Evolutionary conservation across 2,797 vertebrate genomes (phyloP).

Genomic region (Argentina silus): DNA sequence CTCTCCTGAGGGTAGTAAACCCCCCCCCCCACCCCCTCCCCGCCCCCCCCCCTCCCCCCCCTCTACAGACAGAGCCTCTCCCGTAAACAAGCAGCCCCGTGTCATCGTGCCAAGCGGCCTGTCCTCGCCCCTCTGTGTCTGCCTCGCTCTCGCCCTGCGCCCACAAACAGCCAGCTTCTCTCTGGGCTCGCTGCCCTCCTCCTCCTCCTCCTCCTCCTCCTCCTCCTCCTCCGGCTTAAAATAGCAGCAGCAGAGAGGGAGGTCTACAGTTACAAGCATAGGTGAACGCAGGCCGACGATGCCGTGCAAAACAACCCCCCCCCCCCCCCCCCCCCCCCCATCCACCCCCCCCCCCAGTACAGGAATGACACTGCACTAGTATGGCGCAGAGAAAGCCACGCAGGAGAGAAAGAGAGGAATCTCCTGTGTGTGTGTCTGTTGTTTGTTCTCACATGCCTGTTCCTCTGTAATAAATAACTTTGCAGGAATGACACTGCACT

Average conservation of each 20-base stretch:
- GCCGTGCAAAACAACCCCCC: slow-evolving; percentile 14
- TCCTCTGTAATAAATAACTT: no score
- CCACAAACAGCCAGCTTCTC: slow-evolving; percentile 49
- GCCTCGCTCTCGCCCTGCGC: slow-evolving; percentile 31
- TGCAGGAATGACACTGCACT: slow-evolving; percentile 57
- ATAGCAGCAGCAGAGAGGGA: slow-evolving; percentile 62
- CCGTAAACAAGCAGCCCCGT: slow-evolving; percentile 67
- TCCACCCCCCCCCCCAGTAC: slow-evolving; percentile 6
- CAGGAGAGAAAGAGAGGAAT: slow-evolving; percentile 34
- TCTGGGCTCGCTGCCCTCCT: slow-evolving; percentile 56
- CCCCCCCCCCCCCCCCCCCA: slow-evolving; percentile 4
- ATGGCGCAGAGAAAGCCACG: slow-evolving; percentile 20
- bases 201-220: slow-evolving; percentile 27
- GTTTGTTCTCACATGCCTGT: no score
- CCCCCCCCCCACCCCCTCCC: slow-evolving; percentile 51
- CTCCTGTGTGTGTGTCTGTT: slow-evolving; percentile 31
- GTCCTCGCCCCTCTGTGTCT: slow-evolving; percentile 28
- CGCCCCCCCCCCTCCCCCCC: slow-evolving; percentile 53
- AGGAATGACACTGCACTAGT: slow-evolving; percentile 55
- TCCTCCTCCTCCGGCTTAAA: slow-evolving; percentile 56
- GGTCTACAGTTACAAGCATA: slow-evolving; percentile 59
- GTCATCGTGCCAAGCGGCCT: slow-evolving; percentile 62
- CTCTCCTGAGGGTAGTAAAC: slow-evolving; percentile 77
- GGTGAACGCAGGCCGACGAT: slow-evolving; percentile 48
- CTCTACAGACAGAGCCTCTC: slow-evolving; percentile 59